Evolutionary conservation across 2,113 vertebrate species (phyloP), one percentile per base, ranked within the genome.

Genomic region (Oryzias curvinotus): DNA sequence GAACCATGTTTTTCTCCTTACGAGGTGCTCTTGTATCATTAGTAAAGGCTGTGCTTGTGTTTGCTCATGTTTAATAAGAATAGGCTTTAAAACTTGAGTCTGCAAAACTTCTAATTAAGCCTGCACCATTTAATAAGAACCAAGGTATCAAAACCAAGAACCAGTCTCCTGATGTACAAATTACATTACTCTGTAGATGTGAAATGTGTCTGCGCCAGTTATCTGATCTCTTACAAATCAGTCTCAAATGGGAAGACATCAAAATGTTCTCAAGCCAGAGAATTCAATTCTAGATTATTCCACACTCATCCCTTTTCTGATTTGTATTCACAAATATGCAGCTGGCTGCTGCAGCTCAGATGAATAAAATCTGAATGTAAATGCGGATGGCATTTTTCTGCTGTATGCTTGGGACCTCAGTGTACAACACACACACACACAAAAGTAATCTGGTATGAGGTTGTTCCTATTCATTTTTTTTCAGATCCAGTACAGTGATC

Each of bases 321-420:
- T 69, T 45, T 23, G 21, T 43, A 66, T 64, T 67, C 51, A 53
- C 5, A 57, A 62, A 60, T 19, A 25, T 5, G 46, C 36, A 46
- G 52, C 16, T 26, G 49, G 57, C 23, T 48, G 25, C 14, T 45
- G 14, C 30, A 49, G 50, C 17, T 50, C 18, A 53, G 46, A 76
- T 48, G 49, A 66, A 46, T 53, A 43, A 76, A 18, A 68, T 79
- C 26, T 57, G 71, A 62, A 84, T 79, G 58, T 61, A 80, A 76
- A 80, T 78, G 25, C 21, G 7, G 18, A 26, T 56, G 52, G 5
- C 28, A 15, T 58, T 81, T 25, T 47, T 56, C 41, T 62, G 19
- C 16, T 62, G 15, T 13, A 51, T 47, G 28, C 41, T 51, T 58
- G 13, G 14, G 52, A 49, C 58, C 63, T 26, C 62, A 10, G 66